Percentiles rank a stretch among this genome's conserved stretches.
phyloP scores from a whole-genome alignment of 2,888 invertebrate species.

The Cheilosia vulpina region DNA sequence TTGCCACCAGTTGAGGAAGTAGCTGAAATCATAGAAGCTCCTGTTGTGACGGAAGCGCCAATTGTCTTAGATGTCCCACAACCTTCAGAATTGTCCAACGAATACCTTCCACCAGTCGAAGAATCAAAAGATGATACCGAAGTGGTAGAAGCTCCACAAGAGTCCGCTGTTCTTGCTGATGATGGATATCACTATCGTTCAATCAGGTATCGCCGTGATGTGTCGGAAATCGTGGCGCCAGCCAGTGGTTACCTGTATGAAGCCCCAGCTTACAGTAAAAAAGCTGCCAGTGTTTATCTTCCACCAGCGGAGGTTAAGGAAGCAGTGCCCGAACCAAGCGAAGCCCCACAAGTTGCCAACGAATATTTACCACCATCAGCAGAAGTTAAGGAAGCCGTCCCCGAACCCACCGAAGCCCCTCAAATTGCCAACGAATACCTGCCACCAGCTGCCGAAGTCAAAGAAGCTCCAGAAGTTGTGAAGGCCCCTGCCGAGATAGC shows the following conservation, averaged over 20 bases:
- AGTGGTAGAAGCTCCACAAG: slow-evolving; percentile 16
- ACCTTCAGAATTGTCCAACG: slow-evolving; percentile 16
- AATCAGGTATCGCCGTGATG: slow-evolving; percentile 61
- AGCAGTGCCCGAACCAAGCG: not conserved
- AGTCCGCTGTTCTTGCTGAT: slow-evolving; percentile 53
- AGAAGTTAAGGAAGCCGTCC: slow-evolving; percentile 27
- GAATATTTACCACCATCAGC: slow-evolving; percentile 40
- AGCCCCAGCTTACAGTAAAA: slow-evolving; percentile 74
- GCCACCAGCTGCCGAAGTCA: slow-evolving; percentile 32
- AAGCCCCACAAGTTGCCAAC: slow-evolving; percentile 1
- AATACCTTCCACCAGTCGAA: slow-evolving; percentile 58
- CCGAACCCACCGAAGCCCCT: slow-evolving; percentile 1
- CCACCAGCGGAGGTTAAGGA: slow-evolving; percentile 49
- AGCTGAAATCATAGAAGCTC: slow-evolving; percentile 5
- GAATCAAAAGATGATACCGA: slow-evolving; percentile 31
- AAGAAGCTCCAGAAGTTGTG: slow-evolving; percentile 15
- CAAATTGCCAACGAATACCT: slow-evolving; percentile 32
- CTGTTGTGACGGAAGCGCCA: slow-evolving; percentile 21
- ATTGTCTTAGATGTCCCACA: slow-evolving; percentile 1
- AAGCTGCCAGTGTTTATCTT: slow-evolving; percentile 42
- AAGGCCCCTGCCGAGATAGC: not conserved
- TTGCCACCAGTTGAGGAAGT: slow-evolving; percentile 49
- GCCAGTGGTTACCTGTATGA: slow-evolving; percentile 76
- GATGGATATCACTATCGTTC: slow-evolving; percentile 64
- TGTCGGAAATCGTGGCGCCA: slow-evolving; percentile 37